phyloP scores from a whole-genome alignment of 1,140 invertebrate species.

The Diachasmimorpha longicaudata region DNA sequence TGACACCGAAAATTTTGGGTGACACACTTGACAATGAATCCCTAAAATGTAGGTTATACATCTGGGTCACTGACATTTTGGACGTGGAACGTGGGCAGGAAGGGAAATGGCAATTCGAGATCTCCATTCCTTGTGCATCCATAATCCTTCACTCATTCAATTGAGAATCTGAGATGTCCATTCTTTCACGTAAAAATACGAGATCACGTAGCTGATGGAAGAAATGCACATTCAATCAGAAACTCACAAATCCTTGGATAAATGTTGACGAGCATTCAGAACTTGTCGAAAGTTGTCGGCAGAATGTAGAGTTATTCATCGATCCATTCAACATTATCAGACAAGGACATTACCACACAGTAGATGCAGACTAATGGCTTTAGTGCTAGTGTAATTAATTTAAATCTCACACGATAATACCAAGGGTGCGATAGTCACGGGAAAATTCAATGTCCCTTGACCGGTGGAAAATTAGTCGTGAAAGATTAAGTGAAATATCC shows the following conservation, averaged over 20 bases:
- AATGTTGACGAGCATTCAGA: not conserved
- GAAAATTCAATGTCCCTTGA: not conserved
- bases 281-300: not conserved
- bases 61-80: not conserved
- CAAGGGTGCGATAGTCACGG: not conserved
- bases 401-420: not conserved
- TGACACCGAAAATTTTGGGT: too few relatives aligned
- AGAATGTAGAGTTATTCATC: not conserved
- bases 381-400: slow-evolving; percentile 4
- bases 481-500: too few relatives aligned
- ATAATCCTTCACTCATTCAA: not conserved
- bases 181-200: not conserved
- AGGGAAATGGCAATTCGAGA: not conserved
- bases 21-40: too few relatives aligned
- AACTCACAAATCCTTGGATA: not conserved
- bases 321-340: not conserved
- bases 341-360: not conserved
- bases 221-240: not conserved
- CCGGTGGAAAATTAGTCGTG: not conserved
- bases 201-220: not conserved
- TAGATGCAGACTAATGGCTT: slow-evolving; percentile 6
- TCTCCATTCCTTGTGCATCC: not conserved
- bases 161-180: not conserved
- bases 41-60: not conserved
- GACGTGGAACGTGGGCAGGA: not conserved